Base-by-base conservation (phyloP, 2,888 invertebrate genomes). In the Nemotelus pantherinus region DNA sequence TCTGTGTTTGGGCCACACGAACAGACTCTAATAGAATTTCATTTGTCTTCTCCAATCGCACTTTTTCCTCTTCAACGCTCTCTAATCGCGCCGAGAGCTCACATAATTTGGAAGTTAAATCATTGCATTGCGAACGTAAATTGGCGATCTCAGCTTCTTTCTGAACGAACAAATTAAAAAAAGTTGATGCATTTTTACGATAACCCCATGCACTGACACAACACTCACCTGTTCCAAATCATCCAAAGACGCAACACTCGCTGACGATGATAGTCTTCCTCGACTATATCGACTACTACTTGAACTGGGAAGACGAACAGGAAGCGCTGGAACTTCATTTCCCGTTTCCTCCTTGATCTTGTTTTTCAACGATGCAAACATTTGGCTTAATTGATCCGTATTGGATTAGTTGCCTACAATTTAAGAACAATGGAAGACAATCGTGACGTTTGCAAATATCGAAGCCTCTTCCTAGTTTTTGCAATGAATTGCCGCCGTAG, bases 301-400 rank as follows among this genome's bases (percentile, higher is more conserved):
- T 10, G 67, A 6, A 43, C 57, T 55, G 9, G 53, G 64, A n/a
- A 48, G 55, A 55, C 78, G 50, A 41, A 72, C 47, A 3, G 77
- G 72, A 60, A 80, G 60, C n/a, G 76, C 53, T 81, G 90, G 89
- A 67, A 95, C 89, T 86, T 95, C 95, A 85, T 91, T 94, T 71
- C 95, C 95, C 80, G 95, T 95, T 89, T 95, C 95, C 86, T 95
- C 95, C 82, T 93, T 93, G 82, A 95, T 95, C 89, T 95, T 95
- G 87, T 94, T 95, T 87, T 95, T 95, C 81, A 96, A 88, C 84
- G 94, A 94, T 74, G 94, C 93, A 87, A 96, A 96, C 95, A 96
- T 96, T 85, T 85, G 78, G 72, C 58, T 67, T 57, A 77, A 39
- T 57, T 67, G 76, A 45, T 68, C 76, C 67, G 68, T 68, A 7